These are phyloP conservation scores for Ceratosolen fusciceps DNA, from an alignment of 1,140 invertebrate species.

Conservation along the genomic window DNA sequence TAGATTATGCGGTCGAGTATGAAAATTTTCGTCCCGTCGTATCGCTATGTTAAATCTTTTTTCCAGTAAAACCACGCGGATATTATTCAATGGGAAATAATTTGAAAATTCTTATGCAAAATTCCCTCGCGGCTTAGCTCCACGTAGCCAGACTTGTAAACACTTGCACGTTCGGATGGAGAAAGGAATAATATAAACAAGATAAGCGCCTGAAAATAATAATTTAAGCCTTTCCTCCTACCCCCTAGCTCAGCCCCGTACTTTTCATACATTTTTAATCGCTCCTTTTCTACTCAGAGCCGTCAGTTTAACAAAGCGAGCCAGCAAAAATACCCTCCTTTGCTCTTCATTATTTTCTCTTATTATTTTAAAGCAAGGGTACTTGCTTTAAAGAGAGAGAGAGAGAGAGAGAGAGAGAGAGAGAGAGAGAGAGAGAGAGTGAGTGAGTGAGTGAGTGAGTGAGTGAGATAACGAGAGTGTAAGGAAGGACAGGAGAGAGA, in stretches of 20 bases:
- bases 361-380: constrained; percentile 24
- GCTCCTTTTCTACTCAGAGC: background rate
- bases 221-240: constrained; percentile 27
- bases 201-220: constrained; percentile 29
- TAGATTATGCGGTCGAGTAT: too few species aligned
- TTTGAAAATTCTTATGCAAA: too few species aligned
- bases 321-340: constrained; percentile 22
- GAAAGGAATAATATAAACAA: constrained; percentile 3
- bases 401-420: background rate
- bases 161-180: background rate
- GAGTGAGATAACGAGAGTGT: constrained; percentile 45
- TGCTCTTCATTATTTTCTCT: constrained; percentile 35
- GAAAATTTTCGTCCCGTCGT: too few species aligned
- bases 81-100: too few species aligned
- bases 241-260: background rate
- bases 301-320: constrained; percentile 7
- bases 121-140: too few species aligned
- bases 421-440: constrained; percentile 43
- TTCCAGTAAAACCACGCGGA: too few species aligned
- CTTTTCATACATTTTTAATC: constrained; percentile 22
- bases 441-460: constrained; percentile 35
- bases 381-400: background rate
- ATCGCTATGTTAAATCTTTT: too few species aligned
- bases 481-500: constrained; percentile 21
- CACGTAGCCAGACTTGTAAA: too few species aligned